phyloP scores from a whole-genome alignment of 64 coral and sea anemone species.

The Montipora cactus region DNA sequence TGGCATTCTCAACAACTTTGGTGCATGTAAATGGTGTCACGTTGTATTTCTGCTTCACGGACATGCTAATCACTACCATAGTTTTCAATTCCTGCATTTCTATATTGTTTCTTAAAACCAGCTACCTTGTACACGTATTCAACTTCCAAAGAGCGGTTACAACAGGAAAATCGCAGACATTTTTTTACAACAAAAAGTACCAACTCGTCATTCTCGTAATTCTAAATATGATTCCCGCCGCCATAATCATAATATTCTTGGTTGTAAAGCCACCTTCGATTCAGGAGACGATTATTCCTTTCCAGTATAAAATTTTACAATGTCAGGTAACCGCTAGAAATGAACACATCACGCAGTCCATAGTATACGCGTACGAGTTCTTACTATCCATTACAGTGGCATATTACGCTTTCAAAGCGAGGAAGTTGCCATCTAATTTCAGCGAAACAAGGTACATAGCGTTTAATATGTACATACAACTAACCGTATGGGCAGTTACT shows the following conservation, averaged over 20 bases:
- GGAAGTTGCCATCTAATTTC: slow-evolving; percentile 86
- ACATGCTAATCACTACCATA: slow-evolving; percentile 19
- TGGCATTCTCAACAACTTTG: background rate
- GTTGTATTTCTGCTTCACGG: slow-evolving; percentile 26
- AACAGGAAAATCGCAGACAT: background rate
- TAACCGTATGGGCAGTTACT: slow-evolving; percentile 39
- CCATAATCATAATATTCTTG: slow-evolving; percentile 29
- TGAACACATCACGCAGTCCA: slow-evolving; percentile 34
- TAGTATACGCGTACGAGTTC: slow-evolving; percentile 66
- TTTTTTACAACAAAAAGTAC: slow-evolving; percentile 47
- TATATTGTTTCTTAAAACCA: slow-evolving; percentile 77
- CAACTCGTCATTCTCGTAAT: slow-evolving; percentile 61
- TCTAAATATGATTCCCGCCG: slow-evolving; percentile 58
- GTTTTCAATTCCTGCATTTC: slow-evolving; percentile 65
- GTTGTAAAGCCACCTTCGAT: slow-evolving; percentile 55
- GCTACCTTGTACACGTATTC: slow-evolving; percentile 71
- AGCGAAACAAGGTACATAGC: slow-evolving; percentile 83
- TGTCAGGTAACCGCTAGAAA: slow-evolving; percentile 12
- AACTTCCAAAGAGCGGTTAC: slow-evolving; percentile 47
- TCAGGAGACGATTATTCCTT: slow-evolving; percentile 22
- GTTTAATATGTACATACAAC: slow-evolving; percentile 86
- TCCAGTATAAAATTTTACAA: slow-evolving; percentile 23
- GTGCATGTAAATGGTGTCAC: slow-evolving; percentile 42
- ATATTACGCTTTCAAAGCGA: slow-evolving; percentile 85
- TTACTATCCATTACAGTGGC: slow-evolving; percentile 62